A percentile compares a stretch with the other conserved stretches of the same genome.
phyloP scores from a whole-genome alignment of 2,797 vertebrate species.

The Cuniculus paca region DNA sequence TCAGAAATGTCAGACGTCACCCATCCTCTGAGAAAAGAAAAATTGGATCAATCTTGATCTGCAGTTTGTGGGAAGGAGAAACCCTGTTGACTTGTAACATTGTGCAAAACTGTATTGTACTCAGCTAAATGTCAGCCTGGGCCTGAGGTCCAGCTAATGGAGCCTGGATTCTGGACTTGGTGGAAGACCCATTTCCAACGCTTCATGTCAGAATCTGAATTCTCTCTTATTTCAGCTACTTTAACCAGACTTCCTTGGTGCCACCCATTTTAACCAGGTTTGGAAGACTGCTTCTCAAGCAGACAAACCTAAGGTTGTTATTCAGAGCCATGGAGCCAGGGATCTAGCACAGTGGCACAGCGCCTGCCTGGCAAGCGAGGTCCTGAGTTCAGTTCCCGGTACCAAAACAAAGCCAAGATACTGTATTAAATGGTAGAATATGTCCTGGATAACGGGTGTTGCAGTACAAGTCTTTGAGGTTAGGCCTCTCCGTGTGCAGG shows the following conservation, averaged over 20 bases:
- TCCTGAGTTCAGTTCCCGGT: too few species aligned
- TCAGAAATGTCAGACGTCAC: neutral
- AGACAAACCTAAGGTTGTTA: constrained; percentile 30
- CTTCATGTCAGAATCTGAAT: neutral
- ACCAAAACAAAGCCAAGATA: neutral
- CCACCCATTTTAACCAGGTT: constrained; percentile 34
- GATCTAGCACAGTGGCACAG: too few species aligned
- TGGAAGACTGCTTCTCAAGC: constrained; percentile 38
- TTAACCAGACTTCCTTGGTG: constrained; percentile 28
- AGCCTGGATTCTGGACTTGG: neutral
- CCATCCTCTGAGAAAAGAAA: neutral
- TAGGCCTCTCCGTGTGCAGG: neutral
- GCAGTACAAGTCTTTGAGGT: neutral
- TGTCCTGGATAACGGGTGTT: neutral
- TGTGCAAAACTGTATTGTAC: neutral
- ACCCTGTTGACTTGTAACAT: neutral
- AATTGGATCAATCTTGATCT: neutral
- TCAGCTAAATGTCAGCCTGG: neutral
- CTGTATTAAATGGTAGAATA: neutral
- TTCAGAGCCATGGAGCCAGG: neutral
- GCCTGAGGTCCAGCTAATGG: neutral
- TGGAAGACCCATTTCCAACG: constrained; percentile 11
- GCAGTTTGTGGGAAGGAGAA: constrained; percentile 22
- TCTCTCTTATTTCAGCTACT: constrained; percentile 18
- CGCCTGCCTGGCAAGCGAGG: too few species aligned